Evolutionary conservation across 2,888 invertebrate genomes (phyloP), one percentile per base, ranked within the genome.

Genomic region (Lepeophtheirus nordmannii): DNA sequence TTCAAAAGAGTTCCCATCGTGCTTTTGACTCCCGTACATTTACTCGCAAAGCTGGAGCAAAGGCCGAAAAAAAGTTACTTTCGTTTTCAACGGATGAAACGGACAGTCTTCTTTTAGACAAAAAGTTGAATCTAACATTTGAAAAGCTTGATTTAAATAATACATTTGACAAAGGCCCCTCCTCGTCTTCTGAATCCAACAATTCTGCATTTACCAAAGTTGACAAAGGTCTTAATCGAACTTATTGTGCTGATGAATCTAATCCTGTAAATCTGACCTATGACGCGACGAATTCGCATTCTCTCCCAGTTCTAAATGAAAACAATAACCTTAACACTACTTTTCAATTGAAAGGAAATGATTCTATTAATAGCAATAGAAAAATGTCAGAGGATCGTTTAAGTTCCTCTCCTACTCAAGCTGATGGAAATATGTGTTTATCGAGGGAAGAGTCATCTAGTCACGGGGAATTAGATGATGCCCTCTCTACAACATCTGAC

Each of bases 381-480:
- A 46, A 46, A 17, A 46, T n/a, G n/a, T 60, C 60, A 10, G 60
- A 60, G 60, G 62, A 62, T 56, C 53, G 53, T 10, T 17, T 46
- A 14, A 46, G 53, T 8, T n/a, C 53, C 53, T 46, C 53, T 46
- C 8, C 53, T 17, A n/a, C 8, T 14, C 17, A 2, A 46, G 14
- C 53, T 17, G 17, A 46, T 46, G 53, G 53, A 46, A 46, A 46
- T 46, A 46, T 46, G 53, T n/a, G 53, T 17, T n/a, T 46, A 14
- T 46, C 53, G n/a, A 46, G 53, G 53, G 53, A 17, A 17, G 53
- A 46, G 53, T 46, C 53, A 14, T n/a, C n/a, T 17, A 14, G 17
- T 17, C n/a, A 17, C 5, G 53, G 53, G 5, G 53, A 46, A 14
- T 60, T 38, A 11, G 60, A 60, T 17, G 62, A 62, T 56, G 20